Evolutionary conservation across 1,140 invertebrate species (phyloP), one percentile per base, ranked within the genome.

Genomic region (Sycobia sp.): DNA sequence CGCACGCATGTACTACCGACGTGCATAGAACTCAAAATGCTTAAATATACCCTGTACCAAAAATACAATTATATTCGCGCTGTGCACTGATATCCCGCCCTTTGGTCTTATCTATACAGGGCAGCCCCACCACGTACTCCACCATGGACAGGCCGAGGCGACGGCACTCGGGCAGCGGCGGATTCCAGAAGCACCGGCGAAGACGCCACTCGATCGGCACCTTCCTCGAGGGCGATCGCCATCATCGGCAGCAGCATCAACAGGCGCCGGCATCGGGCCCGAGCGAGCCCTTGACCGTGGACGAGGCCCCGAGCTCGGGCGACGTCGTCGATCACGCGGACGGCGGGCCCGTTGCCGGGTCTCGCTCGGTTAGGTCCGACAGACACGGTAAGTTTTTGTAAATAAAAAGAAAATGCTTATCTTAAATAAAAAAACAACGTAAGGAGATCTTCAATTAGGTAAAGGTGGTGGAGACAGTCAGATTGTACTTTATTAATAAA

Each of bases 161-260:
- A n/a, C n/a, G 39, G 16, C 47, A 51, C n/a, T 8, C 29, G 29
- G 18, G 18, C 29, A 50, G 4, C 13, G 7, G 44, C 8, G 18
- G 4, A 32, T 18, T 34, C 1, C 50, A 43, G 1, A 32, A 55
- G 23, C 39, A 32, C 4, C 39, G 25, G 54, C 34, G 5, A 4
- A 22, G 61, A 1, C 44, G 61, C 10, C 61, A 63, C 16, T 63
- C 61, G 16, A 57, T 63, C 29, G 61, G 61, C 8, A 63, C 61
- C 1, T 63, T 63, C 46, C 44, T 63, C 14, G 61, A 63, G 9
- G 32, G 46, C 11, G 61, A 63, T 0, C 46, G 23, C 10, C 20
- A 25, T 10, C 32, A 0, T 8, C 38, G 9, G 14, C 41, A 20
- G 56, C 22, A 27, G 20, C 56, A n/a, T n/a, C n/a, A 27, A 25